Base-by-base conservation (phyloP, 2,888 invertebrate species). In the Pinctada fucata region DNA sequence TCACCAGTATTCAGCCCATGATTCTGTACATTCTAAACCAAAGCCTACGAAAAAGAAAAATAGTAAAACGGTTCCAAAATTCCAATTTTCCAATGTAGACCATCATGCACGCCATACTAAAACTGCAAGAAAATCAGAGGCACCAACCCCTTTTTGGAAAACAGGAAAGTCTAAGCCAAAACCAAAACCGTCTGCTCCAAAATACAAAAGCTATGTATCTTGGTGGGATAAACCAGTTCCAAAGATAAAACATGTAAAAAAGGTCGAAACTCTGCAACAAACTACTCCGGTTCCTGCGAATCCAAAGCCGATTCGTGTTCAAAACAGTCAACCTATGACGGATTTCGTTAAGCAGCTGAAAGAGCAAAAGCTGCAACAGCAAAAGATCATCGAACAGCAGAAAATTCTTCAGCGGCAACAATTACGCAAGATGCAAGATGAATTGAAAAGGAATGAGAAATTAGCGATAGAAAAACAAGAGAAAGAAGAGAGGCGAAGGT, bases 391-490 rank as follows among this genome's bases (percentile, higher is more conserved):
- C 63, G 72, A 72, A 76, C 47, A 79, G 45, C 52, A 78, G 13
- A 75, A 76, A 49, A 74, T 10, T 10, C 74, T 74, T n/a, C 72
- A 74, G 52, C 75, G 73, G 16, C 16, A 69, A 68, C 75, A 75
- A 13, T 51, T 74, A 13, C 16, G 51, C 10, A 51, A 75, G 48
- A 52, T 48, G 45, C 51, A 71, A 68, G 50, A 73, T 72, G 72
- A 81, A 75, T 67, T 63, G 2, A 64, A 74, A 64, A 67, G 71
- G 49, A 79, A 71, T 45, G 66, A 73, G 70, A 65, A 66, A 68
- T 65, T 31, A 10, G 58, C 78, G 67, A 73, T 78, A 72, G 63
- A 70, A 65, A 70, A 77, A 69, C 75, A 78, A 49, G 65, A 75
- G 48, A 45, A 47, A 72, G n/a, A n/a, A 5, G 52, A 67, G 49